Evolutionary conservation across 2,797 vertebrate genomes (phyloP), one percentile per base, ranked within the genome.

Genomic region (Monodelphis domestica): DNA sequence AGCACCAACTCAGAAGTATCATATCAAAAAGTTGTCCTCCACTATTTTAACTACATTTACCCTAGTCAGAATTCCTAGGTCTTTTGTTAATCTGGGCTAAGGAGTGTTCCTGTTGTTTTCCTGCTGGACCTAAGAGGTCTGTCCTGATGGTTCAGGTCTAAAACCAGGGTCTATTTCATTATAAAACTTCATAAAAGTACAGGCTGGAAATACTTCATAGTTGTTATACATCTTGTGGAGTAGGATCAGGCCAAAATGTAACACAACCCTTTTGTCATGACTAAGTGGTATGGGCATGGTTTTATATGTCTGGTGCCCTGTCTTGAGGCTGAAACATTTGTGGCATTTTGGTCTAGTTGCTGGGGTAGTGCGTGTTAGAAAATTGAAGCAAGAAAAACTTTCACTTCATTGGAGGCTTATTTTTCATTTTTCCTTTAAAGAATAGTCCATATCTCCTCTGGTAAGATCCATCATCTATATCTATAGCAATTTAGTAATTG

Each of bases 281-380:
- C 70, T 78, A 38, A 7, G 88, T 4, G 30, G 91, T 7, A 54
- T 12, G 56, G 52, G 29, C 17, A 91, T 78, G 70, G 53, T 88
- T 45, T 29, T 56, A 45, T 38, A 1, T 0, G 14, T 33, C 38
- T 29, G 1, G 3, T 24, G 15, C 24, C 51, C n/a, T 78, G 2
- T 30, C 50, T n/a, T 55, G 30, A 0, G 11, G 5, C 4, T n/a
- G 1, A 10, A 28, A 53, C 33, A 12, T 6, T 0, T 1, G n/a
- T 10, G 5, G 30, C 53, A 93, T 53, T 28, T n/a, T 33, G 14
- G 17, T 59, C 30, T 55, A 17, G 63, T n/a, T 53, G 87, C 45
- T n/a, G 3, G 89, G 63, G 26, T 4, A 21, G 5, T 21, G 3
- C 0, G 38, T 90, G 55, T 54, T 30, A 89, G 1, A 28, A 21